Evolutionary conservation across 2,797 vertebrate genomes (phyloP).

Genomic region (Chiroxiphia lanceolata): DNA sequence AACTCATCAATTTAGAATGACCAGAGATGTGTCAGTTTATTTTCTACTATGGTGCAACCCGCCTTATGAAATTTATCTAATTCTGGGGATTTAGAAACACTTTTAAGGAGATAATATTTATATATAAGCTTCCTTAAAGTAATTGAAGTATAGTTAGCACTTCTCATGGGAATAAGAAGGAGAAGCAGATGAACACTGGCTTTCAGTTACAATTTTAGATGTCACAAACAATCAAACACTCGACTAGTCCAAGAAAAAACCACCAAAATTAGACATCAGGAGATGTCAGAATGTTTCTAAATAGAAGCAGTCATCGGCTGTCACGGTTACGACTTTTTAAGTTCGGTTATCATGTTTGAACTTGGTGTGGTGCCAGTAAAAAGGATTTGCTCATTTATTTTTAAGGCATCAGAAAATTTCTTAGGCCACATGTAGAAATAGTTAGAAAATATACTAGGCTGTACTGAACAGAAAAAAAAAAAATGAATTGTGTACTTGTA

Average conservation of each 20-base stretch:
- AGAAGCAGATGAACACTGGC: neutral
- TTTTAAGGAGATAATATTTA: neutral
- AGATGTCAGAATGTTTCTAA: neutral
- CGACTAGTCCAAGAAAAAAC: neutral
- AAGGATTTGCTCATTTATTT: conserved; percentile 10
- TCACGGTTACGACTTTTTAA: neutral
- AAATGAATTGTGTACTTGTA: neutral
- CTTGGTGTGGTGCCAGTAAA: neutral
- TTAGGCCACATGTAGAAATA: neutral
- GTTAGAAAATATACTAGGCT: neutral
- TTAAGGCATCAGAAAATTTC: neutral
- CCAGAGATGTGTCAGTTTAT: neutral
- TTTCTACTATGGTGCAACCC: neutral
- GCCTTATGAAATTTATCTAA: neutral
- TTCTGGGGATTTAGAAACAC: neutral
- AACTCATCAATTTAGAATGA: neutral
- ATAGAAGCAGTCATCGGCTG: neutral
- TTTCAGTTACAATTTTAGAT: neutral
- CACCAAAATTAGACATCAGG: neutral
- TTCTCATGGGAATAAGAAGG: neutral
- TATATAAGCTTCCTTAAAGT: neutral
- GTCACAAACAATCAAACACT: neutral
- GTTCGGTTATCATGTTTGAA: neutral
- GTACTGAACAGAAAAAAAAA: neutral
- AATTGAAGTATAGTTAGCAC: neutral